Conservation (phyloP, 2,888 invertebrate genomes). For the Drosophila niveifrons region DNA sequence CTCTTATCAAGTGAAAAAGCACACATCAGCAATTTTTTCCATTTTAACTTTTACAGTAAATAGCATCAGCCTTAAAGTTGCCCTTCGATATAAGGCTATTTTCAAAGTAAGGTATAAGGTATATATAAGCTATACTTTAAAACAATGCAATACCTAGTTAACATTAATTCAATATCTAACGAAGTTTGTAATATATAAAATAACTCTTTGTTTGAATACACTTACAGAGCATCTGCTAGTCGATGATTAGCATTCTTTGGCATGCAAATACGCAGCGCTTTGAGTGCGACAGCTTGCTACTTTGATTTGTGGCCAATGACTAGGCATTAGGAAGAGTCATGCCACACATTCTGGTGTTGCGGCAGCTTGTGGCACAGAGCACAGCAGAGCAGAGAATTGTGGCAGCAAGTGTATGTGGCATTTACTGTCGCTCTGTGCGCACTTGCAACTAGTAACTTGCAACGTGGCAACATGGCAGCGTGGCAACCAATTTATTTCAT, state of each 20-base stretch:
- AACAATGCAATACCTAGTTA: too few relatives aligned
- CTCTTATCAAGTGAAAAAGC: too few relatives aligned
- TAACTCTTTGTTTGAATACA: too few relatives aligned
- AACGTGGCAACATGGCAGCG: slow-evolving; percentile 20
- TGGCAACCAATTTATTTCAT: slow-evolving; percentile 63
- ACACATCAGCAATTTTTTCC: too few relatives aligned
- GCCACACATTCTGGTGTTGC: slow-evolving; percentile 24
- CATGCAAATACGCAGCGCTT: slow-evolving; percentile 11
- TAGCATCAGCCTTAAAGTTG: too few relatives aligned
- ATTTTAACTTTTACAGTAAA: too few relatives aligned
- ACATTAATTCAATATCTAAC: too few relatives aligned
- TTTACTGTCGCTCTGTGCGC: slow-evolving; percentile 34
- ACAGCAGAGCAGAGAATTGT: slow-evolving; percentile 7
- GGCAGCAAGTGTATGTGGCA: slow-evolving; percentile 46
- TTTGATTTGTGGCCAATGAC: slow-evolving; percentile 26
- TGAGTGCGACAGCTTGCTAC: slow-evolving; percentile 7
- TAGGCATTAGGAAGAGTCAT: slow-evolving; percentile 20
- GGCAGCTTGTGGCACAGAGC: slow-evolving; percentile 16
- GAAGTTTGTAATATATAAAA: too few relatives aligned
- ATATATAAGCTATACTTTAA: too few relatives aligned
- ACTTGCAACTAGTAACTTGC: slow-evolving; percentile 12
- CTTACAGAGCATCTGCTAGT: slow-evolving; percentile 16
- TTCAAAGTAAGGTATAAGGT: too few relatives aligned
- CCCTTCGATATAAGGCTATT: too few relatives aligned
- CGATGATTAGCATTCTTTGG: neutral